Conservation (phyloP, 1,140 invertebrate species). For the Metaphire vulgaris region DNA sequence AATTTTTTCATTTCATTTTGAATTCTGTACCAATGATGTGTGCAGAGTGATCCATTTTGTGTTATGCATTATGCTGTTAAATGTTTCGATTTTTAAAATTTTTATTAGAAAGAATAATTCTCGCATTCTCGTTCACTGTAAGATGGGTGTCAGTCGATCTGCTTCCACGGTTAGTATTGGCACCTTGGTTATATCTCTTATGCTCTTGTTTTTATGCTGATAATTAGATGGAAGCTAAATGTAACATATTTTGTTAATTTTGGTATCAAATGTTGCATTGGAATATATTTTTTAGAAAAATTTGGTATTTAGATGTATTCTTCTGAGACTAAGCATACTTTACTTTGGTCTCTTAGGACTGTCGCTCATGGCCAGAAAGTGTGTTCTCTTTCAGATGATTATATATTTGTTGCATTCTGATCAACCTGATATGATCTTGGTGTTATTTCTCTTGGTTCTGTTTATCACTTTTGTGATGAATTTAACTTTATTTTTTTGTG, state of each 20-base stretch:
- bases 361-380: too few species aligned
- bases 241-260: too few species aligned
- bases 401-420: too few species aligned
- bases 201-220: neutral
- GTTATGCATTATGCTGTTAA: too few species aligned
- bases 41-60: too few species aligned
- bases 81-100: neutral
- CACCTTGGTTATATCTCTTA: neutral
- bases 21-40: too few species aligned
- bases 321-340: neutral
- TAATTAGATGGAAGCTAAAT: too few species aligned
- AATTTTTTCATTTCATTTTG: neutral
- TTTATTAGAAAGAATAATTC: slow-evolving; percentile 56
- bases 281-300: neutral
- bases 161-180: slow-evolving; percentile 74
- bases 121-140: slow-evolving; percentile 93
- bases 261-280: neutral
- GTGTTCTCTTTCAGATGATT: too few species aligned
- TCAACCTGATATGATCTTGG: too few species aligned
- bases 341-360: neutral
- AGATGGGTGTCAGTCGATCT: slow-evolving; percentile 97
- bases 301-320: neutral
- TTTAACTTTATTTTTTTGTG: too few species aligned
- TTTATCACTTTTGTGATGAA: too few species aligned
- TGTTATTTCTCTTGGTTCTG: too few species aligned